Percentiles rank a stretch among this genome's conserved stretches.
Evolutionary conservation across 1,140 invertebrate species (phyloP).

Genomic region (Saxidomus purpurata): DNA sequence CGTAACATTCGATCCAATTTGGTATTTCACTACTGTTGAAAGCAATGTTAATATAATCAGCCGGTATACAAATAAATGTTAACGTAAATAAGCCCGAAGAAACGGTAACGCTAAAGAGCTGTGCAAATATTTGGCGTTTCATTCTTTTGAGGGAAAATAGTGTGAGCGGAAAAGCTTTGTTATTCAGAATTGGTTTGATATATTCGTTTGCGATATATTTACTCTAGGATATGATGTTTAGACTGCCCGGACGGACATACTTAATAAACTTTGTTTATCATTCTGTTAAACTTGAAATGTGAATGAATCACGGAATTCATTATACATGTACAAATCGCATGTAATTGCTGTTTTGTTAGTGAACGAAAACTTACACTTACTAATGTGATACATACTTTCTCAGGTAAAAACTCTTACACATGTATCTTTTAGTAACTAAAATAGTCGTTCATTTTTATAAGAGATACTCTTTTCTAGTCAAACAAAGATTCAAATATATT

Average conservation of each 20-base stretch:
- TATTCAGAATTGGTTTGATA: background rate
- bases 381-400: no score
- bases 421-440: no score
- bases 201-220: background rate
- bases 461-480: no score
- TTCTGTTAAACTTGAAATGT: no score
- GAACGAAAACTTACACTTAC: no score
- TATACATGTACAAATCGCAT: no score
- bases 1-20: slow-evolving; percentile 10
- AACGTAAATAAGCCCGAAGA: background rate
- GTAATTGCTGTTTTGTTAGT: no score
- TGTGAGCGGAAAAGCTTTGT: background rate
- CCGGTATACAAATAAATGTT: slow-evolving; percentile 15
- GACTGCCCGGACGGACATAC: background rate
- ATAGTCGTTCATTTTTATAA: no score
- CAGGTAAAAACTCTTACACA: no score
- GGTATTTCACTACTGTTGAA: slow-evolving; percentile 2
- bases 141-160: background rate
- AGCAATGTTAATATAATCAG: slow-evolving; percentile 12
- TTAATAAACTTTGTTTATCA: no score
- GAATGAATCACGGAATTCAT: no score
- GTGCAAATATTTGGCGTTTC: slow-evolving; percentile 1
- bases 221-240: background rate
- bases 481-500: no score
- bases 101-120: background rate